Base-by-base conservation (phyloP, 2,797 vertebrate genomes). In the Salmo trutta region DNA sequence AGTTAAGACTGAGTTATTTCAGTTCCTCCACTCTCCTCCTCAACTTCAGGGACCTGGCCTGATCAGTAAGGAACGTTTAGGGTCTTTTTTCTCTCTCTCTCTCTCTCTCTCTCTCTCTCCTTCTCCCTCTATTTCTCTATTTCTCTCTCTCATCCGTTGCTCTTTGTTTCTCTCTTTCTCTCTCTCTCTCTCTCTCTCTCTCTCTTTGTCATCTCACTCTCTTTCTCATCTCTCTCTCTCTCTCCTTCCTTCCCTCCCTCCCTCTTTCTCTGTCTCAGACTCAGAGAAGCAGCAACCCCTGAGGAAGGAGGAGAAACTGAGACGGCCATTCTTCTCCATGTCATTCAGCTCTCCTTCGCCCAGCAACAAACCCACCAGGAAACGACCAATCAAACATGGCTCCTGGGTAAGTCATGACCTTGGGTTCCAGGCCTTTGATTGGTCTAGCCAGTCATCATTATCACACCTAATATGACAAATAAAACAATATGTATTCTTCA, bases 341-440 rank as follows among this genome's bases (percentile, higher is more conserved):
- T 92, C 89, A 0, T 88, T 94, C 79, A 90, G 91, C 85, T 93
- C 91, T 3, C 91, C 92, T 0, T 94, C 92, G 2, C 94, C 93
- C 67, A 89, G 90, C 10, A 93, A 90, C 82, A 93, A 92, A 84
- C 89, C 92, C 0, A 82, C 86, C n/a, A 89, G 91, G 56, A 89
- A 93, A 83, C 89, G 93, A 66, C 91, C 93, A 21, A 89, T 95
- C 82, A 94, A 94, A 85, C 93, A 94, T 0, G 93, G 94, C 90
- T 95, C 95, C 14, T 95, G 94, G 94, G 95, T 95, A 91, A 53
- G 90, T 81, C 24, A 27, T n/a, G 5, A 4, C 27, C 6, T 62
- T 52, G 41, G 3, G 19, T 3, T 65, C 66, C 41, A 65, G 67
- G 31, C 14, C 3, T 21, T 33, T 29, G 51, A 54, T 59, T 54